Evolutionary conservation across 2,888 invertebrate species (phyloP), one percentile per base, ranked within the genome.

Genomic region (Napeogenes sylphis): DNA sequence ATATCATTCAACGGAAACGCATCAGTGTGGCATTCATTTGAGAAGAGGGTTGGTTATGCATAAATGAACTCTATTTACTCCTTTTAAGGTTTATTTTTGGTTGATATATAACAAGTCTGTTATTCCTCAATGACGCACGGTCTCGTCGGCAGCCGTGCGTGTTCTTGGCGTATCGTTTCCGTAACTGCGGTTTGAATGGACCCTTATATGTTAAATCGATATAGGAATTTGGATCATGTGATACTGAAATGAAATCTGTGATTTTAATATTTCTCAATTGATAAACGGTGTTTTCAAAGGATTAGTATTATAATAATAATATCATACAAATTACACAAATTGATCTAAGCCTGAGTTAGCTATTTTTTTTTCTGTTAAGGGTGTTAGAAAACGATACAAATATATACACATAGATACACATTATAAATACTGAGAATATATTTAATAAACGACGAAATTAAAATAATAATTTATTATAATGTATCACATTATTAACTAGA

Each of bases 231-330:
- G 51, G n/a, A 30, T 51, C 30, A 10, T 21, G 30, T 10, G 21
- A 30, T 8, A 4, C 3, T 14, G 14, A 30, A 4, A 51, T 51
- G 30, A 51, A 30, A 30, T 21, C 30, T 30, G 30, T 51, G 51
- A 21, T 21, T 8, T 42, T 42, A 74, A 74, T 73, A 77, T 77
- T 74, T 76, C 68, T 35, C 6, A 35, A 35, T 5, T 35, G 4
- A 35, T 2, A 5, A 35, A 35, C 35, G 6, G 1, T 21, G 21
- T 21, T 21, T 21, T 21, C 21, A 21, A 21, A 21, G 75, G 75
- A 77, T 47, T 47, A 47, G n/a, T 47, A 47, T 47, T 47, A 21
- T 47, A 1, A 38, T 6, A 8, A 3, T 8, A 6, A 3, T 38
- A 38, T 38, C 21, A 21, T 21, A 21, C 21, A 21, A 21, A 21